phyloP scores from a whole-genome alignment of 2,888 invertebrate genomes.

The Synanthedon myopaeformis region DNA sequence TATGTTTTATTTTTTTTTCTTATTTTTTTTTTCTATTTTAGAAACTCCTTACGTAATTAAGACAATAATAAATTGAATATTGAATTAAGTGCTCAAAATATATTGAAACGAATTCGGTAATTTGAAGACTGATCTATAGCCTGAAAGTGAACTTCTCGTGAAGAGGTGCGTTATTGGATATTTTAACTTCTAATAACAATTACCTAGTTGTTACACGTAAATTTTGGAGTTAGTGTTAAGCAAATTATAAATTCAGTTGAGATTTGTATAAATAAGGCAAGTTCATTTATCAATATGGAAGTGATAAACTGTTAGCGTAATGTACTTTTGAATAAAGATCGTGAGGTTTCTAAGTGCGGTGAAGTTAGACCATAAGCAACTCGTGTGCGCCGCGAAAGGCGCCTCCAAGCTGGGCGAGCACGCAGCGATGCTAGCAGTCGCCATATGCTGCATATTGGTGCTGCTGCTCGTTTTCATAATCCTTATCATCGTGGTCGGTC shows the following conservation, averaged over 20 bases:
- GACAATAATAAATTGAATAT: neutral
- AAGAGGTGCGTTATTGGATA: neutral
- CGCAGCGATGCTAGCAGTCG: slow-evolving; percentile 83
- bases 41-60: neutral
- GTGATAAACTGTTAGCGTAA: neutral
- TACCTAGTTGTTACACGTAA: no score
- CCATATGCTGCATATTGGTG: slow-evolving; percentile 85
- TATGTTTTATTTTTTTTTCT: neutral
- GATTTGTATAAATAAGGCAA: neutral
- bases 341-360: slow-evolving; percentile 4
- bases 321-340: no score
- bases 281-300: neutral
- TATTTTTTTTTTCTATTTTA: neutral
- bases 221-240: neutral
- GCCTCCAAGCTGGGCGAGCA: slow-evolving; percentile 66
- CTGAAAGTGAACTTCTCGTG: neutral
- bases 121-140: slow-evolving; percentile 7
- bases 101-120: slow-evolving; percentile 2
- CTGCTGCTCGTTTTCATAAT: slow-evolving; percentile 85
- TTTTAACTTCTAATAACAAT: neutral
- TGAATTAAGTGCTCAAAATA: slow-evolving; percentile 4
- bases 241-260: neutral
- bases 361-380: slow-evolving; percentile 38
- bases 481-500: slow-evolving; percentile 84
- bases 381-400: slow-evolving; percentile 39